phyloP scores from a whole-genome alignment of 2,888 invertebrate species.

The Meganola albula region DNA sequence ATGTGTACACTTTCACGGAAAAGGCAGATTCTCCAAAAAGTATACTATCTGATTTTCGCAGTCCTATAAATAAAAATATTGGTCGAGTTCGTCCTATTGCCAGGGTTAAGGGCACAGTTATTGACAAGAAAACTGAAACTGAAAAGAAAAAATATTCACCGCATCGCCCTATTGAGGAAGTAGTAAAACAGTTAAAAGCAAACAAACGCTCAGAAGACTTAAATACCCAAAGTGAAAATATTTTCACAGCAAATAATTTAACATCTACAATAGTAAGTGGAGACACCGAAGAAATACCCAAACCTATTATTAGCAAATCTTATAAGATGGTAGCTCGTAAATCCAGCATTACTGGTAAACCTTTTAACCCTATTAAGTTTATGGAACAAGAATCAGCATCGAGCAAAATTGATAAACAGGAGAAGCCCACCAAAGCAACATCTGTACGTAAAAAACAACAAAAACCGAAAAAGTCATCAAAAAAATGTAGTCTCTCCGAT shows the following conservation, averaged over 20 bases:
- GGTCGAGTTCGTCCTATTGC: constrained; percentile 71
- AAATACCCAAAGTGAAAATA: constrained; percentile 29
- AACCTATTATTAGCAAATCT: constrained; percentile 67
- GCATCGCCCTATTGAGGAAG: constrained; percentile 69
- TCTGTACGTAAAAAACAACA: constrained; percentile 38
- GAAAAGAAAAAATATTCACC: constrained; percentile 71
- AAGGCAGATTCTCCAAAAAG: constrained; percentile 72
- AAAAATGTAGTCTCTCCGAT: constrained; percentile 53
- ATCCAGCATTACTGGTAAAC: constrained; percentile 71
- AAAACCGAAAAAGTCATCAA: constrained; percentile 50
- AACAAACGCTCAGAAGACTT: constrained; percentile 62
- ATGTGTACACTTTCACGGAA: constrained; percentile 70
- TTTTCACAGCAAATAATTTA: constrained; percentile 29
- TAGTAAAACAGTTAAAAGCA: constrained; percentile 66
- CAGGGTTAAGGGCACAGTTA: constrained; percentile 68
- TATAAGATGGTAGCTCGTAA: constrained; percentile 75
- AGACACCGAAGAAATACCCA: constrained; percentile 50
- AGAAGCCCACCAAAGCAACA: constrained; percentile 33
- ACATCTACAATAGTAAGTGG: constrained; percentile 28
- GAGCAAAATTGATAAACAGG: constrained; percentile 42
- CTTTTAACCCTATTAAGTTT: constrained; percentile 67
- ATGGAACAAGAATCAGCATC: constrained; percentile 47
- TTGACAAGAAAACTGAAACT: constrained; percentile 62
- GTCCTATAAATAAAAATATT: constrained; percentile 58
- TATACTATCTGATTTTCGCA: constrained; percentile 63